These are phyloP conservation scores for Hypomecis punctinalis DNA, from an alignment of 2,888 invertebrate genomes.

Conservation along the genomic window DNA sequence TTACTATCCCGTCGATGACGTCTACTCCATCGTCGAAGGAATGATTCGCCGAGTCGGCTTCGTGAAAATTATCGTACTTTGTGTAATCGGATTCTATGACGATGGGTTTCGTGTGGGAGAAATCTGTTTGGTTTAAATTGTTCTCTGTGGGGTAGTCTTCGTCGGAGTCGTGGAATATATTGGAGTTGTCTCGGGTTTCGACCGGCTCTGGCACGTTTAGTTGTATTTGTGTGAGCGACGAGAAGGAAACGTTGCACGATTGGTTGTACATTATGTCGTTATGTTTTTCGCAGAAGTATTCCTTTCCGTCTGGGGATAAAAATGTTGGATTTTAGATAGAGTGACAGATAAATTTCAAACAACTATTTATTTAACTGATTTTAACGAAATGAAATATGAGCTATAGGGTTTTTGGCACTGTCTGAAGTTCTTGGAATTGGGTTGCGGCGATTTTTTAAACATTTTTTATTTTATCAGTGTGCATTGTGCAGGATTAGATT, in stretches of 20 bases:
- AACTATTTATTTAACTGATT: no score
- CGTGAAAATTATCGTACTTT: constrained; percentile 67
- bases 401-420: no score
- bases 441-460: no score
- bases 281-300: constrained; percentile 81
- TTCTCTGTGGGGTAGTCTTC: constrained; percentile 79
- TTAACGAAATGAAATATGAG: no score
- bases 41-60: constrained; percentile 74
- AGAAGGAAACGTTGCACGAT: constrained; percentile 74
- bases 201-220: constrained; percentile 77
- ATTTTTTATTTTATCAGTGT: no score
- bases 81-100: constrained; percentile 75
- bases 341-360: neutral
- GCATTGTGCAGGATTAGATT: no score
- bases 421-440: no score
- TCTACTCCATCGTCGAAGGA: constrained; percentile 78
- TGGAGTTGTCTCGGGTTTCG: constrained; percentile 66
- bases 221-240: constrained; percentile 74
- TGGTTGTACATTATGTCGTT: constrained; percentile 72
- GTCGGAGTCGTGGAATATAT: constrained; percentile 72
- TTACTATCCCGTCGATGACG: constrained; percentile 69
- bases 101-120: constrained; percentile 78
- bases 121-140: constrained; percentile 78
- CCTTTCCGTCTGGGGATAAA: constrained; percentile 70
- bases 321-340: neutral